phyloP scores from a whole-genome alignment of 1,140 invertebrate genomes.

The Pseudomyrmex dendroicus region DNA sequence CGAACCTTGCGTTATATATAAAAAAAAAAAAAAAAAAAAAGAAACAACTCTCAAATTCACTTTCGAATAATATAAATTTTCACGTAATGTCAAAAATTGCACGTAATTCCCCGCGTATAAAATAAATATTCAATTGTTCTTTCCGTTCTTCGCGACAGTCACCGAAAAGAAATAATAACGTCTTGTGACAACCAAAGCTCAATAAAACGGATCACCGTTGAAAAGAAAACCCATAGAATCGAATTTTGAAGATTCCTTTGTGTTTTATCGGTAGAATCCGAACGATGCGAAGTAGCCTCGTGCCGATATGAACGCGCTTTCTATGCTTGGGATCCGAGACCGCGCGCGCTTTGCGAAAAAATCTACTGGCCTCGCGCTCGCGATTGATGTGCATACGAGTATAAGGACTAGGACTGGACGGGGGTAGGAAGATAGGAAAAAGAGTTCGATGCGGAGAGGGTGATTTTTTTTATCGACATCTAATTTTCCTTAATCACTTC shows the following conservation, averaged over 20 bases:
- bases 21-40: too few relatives aligned
- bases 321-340: conserved; percentile 61
- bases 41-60: background rate
- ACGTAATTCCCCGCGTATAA: conserved; percentile 13
- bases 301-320: conserved; percentile 61
- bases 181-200: background rate
- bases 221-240: too few relatives aligned
- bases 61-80: background rate
- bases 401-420: conserved; percentile 60
- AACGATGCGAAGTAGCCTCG: conserved; percentile 13
- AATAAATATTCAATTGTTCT: conserved; percentile 16
- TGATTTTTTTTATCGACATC: conserved; percentile 67
- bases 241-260: background rate
- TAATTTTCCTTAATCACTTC: conserved; percentile 78
- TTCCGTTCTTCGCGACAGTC: conserved; percentile 11
- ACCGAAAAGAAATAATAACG: background rate
- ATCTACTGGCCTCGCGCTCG: conserved; percentile 51
- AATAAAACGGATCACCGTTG: background rate
- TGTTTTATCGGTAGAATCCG: background rate
- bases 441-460: conserved; percentile 52
- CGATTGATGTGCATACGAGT: conserved; percentile 52
- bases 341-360: conserved; percentile 40
- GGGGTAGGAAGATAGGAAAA: conserved; percentile 33
- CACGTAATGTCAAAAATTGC: conserved; percentile 2
- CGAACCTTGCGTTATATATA: background rate